Evolutionary conservation across 1,140 invertebrate species (phyloP).

Genomic region (Amyelois transitella): DNA sequence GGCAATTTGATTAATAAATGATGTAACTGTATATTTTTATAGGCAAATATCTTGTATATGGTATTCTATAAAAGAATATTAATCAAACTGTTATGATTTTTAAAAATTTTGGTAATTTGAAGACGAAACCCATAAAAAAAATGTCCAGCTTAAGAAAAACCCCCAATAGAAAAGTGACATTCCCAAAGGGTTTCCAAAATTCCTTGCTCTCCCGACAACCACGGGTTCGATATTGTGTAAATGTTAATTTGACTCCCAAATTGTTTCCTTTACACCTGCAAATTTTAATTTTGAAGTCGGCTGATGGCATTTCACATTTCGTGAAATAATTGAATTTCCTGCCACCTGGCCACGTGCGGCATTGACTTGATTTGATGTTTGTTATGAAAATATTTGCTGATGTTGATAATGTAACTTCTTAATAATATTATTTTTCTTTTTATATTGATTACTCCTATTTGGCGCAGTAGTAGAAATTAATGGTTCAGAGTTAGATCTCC

Average conservation of each 20-base stretch:
- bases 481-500: no score
- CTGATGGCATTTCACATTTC: constrained; percentile 7
- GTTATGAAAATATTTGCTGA: neutral
- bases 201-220: constrained; percentile 3
- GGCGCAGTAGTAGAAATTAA: no score
- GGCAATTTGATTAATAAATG: no score
- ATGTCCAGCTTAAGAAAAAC: no score
- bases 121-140: no score
- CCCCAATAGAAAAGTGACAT: neutral
- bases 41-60: no score
- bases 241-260: constrained; percentile 26
- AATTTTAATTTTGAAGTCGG: constrained; percentile 15
- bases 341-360: neutral
- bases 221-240: constrained; percentile 21
- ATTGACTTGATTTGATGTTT: neutral
- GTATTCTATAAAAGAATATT: no score
- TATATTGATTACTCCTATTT: no score
- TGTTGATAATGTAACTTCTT: constrained; percentile 2
- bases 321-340: constrained; percentile 3
- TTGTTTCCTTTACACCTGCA: constrained; percentile 18
- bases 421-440: no score
- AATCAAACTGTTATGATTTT: no score
- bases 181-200: neutral
- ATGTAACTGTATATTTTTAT: no score
- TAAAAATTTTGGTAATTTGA: no score